Evolutionary conservation across 2,797 vertebrate genomes (phyloP), one percentile per base, ranked within the genome.

Genomic region (Passerculus sandwichensis): DNA sequence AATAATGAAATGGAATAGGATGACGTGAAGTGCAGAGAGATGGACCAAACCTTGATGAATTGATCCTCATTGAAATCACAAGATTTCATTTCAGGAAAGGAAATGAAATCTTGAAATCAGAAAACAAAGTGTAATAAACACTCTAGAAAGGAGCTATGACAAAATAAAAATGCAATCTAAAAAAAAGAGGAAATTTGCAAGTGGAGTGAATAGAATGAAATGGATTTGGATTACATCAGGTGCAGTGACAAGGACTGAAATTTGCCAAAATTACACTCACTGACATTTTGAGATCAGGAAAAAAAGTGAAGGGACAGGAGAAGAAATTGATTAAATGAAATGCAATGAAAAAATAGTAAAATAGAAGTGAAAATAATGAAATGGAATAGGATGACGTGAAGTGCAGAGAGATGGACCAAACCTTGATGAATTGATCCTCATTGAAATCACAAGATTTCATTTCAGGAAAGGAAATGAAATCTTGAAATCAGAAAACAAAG

Each of bases 41-140:
- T 26, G 17, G 17, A 47, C 53, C 30, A n/a, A 56, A 54, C 22
- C 11, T 47, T 47, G 27, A 11, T 27, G 22, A 66, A 38, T 38
- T 66, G 8, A 38, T 66, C 8, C 27, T 66, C 27, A 26, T 11
- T 48, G 42, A 67, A 67, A 57, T 67, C 0, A 0, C 7, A n/a
- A 47, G 42, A 66, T 57, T 47, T 66, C 5, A 66, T 66, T 79
- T 67, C 29, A 48, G 34, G 29, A 66, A 66, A 40, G 18, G 25
- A 51, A 51, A 70, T 30, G 10, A 51, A 81, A 70, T 61, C 4
- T 34, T 74, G 44, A 50, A 57, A 57, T 59, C 30, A 42, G 34
- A 59, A 65, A 66, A 65, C 11, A 42, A 65, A 34, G 11, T 34
- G 16, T 6, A 57, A 48, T 16, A 57, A 74, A 65, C 11, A 50